Base-by-base conservation (phyloP, 2,113 vertebrate genomes). In the Pelusios castaneus region DNA sequence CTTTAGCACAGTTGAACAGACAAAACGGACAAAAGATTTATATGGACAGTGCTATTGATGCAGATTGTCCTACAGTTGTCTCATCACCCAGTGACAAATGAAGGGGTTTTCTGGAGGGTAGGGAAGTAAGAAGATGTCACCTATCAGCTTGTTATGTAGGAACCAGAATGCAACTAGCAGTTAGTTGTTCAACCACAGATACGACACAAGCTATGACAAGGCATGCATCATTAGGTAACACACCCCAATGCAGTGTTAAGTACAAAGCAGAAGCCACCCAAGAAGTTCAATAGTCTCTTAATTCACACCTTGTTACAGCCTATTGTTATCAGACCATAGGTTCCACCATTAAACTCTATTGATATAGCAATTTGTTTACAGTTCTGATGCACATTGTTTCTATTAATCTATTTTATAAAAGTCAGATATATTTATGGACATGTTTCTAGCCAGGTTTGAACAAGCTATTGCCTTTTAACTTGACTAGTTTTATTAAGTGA, bases 101-200 rank as follows among this genome's bases (percentile, higher is more conserved):
- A 58, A 58, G 25, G 25, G 25, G 10, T 58, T 29, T 29, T 58
- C 29, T 58, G 8, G 2, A 6, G 31, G 31, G 0, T 6, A 34
- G 31, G 29, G 14, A 1, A 31, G 5, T 6, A 34, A n/a, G 2
- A 17, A 19, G 31, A 4, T 34, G 3, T 34, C 60, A n/a, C 17
- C 51, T 52, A 52, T 31, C 60, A 63, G 60, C 60, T 63, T 34
- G 31, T 63, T 63, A 8, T 14, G 3, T 16, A 34, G 31, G 16
- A 8, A 6, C 60, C 31, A 63, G 60, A 17, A n/a, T 34, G 4
- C 31, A 67, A 19, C 63, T n/a, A 9, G 5, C 5, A 52, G 56
- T 60, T 29, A 60, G 29, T 22, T n/a, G 63, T 70, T 70, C 63
- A 70, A 19, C 34, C 10, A 22, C 34, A 4, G n/a, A 38, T 38